Base-by-base conservation (phyloP, 2,888 invertebrate genomes). In the Calameuta idolon region DNA sequence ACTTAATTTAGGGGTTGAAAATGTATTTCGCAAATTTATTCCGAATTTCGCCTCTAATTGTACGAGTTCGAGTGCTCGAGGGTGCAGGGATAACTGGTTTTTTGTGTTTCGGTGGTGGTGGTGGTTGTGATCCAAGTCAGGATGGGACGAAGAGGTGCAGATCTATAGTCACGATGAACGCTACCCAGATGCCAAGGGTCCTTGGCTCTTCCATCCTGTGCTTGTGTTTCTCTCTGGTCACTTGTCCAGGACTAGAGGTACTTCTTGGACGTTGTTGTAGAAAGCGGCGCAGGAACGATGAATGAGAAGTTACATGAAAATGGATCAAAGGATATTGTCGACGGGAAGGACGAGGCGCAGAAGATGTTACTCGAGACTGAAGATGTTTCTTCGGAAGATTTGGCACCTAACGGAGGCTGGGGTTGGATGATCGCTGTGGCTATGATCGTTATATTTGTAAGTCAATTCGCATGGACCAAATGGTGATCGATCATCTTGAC, bases 341-440 rank as follows among this genome's bases (percentile, higher is more conserved):
- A 55, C 0, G 55, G 2, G 55, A 55, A 23, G 55, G 55, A 55
- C 55, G 55, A 55, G 55, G 9, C 9, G 55, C 55, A 55, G 55
- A 23, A 23, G 55, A 55, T 2, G 23, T 9, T 55, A 55, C 55
- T 74, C 35, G 78, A 76, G 35, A 71, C 35, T 9, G 34, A 31
- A 3, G 71, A 71, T 71, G 12, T 12, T 71, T 23, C 34, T 31
- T 34, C 79, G 23, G 89, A 89, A 55, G 87, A 88, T 74, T 94
- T 96, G 84, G 96, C 97, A 68, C 97, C 97, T 73, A 97, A 97
- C 90, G 97, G 97, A 76, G 97, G 97, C 77, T 97, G 96, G 96
- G 97, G 97, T 77, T 97, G 97, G 97, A 94, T 97, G 93, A 96
- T 96, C 81, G 96, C 96, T 83, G 92, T 97, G 82, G 97, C 97